Percentiles rank a stretch among this genome's conserved stretches.
Evolutionary conservation across 2,888 invertebrate species (phyloP).

Genomic region (Patella caerulea): DNA sequence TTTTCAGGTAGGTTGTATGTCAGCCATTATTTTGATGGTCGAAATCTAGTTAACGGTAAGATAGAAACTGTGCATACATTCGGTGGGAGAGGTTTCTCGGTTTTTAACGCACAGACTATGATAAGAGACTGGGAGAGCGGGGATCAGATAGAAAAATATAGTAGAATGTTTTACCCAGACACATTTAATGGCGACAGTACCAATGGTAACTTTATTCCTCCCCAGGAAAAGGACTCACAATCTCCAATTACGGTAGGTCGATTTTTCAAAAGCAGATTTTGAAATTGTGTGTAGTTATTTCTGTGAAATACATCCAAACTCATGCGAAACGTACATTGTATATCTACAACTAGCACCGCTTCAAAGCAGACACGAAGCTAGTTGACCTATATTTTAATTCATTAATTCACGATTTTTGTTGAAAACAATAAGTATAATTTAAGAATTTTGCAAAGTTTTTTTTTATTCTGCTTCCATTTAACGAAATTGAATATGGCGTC

Average conservation of each 20-base stretch:
- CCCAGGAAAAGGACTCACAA: not conserved
- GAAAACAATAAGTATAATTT: too few species aligned
- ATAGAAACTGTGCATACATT: not conserved
- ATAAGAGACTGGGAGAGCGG: slow-evolving; percentile 1
- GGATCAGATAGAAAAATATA: not conserved
- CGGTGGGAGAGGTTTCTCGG: not conserved
- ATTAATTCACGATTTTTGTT: too few species aligned
- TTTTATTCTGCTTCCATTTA: too few species aligned
- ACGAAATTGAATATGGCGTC: too few species aligned
- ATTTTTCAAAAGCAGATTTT: too few species aligned
- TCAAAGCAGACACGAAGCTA: too few species aligned
- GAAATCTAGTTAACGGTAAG: not conserved
- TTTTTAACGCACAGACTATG: not conserved
- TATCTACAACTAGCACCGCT: too few species aligned
- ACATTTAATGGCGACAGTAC: not conserved
- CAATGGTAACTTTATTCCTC: not conserved
- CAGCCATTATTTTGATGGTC: not conserved
- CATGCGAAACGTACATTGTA: too few species aligned
- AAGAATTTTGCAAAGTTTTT: too few species aligned
- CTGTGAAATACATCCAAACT: too few species aligned
- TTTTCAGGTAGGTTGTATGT: not conserved
- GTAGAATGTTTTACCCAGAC: not conserved
- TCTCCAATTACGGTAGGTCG: not conserved
- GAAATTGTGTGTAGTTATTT: too few species aligned
- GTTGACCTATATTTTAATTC: too few species aligned